A percentile compares a stretch with the other conserved stretches of the same genome.
Conservation (phyloP, 1,140 invertebrate genomes). For the Procambarus clarkii region DNA sequence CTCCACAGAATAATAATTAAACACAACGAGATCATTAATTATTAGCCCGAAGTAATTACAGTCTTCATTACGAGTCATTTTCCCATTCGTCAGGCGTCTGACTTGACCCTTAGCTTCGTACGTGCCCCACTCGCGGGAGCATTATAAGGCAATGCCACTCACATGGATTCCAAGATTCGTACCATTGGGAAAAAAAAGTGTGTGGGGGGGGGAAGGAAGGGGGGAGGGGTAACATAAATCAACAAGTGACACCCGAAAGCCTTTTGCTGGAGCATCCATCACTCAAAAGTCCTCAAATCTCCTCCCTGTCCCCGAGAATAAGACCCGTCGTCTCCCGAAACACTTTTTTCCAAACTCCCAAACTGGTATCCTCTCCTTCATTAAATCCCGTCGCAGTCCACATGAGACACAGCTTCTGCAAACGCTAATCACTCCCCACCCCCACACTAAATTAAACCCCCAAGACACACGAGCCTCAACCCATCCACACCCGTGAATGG, state of each 20-base stretch:
- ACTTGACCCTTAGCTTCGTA: conserved; percentile 7
- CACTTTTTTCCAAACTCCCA: too few relatives aligned
- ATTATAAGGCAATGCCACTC: conserved; percentile 2
- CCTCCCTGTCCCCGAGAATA: too few relatives aligned
- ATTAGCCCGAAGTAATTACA: conserved; percentile 32
- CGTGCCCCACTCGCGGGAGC: neutral
- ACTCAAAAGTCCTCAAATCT: too few relatives aligned
- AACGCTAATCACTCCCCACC: too few relatives aligned
- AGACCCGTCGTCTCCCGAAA: too few relatives aligned
- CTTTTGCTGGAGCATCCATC: too few relatives aligned
- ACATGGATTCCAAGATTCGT: conserved; percentile 42
- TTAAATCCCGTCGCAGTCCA: too few relatives aligned
- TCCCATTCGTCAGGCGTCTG: conserved; percentile 37
- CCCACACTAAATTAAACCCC: too few relatives aligned
- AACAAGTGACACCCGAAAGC: conserved; percentile 10
- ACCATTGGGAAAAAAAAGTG: neutral
- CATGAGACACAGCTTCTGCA: too few relatives aligned
- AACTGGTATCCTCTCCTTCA: too few relatives aligned
- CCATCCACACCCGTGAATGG: too few relatives aligned
- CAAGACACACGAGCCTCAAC: too few relatives aligned
- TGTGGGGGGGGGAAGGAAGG: conserved; percentile 26
- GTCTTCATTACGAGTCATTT: conserved; percentile 65
- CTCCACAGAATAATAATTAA: conserved; percentile 64
- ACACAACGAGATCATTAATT: conserved; percentile 68
- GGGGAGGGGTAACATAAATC: conserved; percentile 32